phyloP scores from a whole-genome alignment of 2,888 invertebrate species.

The Cerceris rybyensis region DNA sequence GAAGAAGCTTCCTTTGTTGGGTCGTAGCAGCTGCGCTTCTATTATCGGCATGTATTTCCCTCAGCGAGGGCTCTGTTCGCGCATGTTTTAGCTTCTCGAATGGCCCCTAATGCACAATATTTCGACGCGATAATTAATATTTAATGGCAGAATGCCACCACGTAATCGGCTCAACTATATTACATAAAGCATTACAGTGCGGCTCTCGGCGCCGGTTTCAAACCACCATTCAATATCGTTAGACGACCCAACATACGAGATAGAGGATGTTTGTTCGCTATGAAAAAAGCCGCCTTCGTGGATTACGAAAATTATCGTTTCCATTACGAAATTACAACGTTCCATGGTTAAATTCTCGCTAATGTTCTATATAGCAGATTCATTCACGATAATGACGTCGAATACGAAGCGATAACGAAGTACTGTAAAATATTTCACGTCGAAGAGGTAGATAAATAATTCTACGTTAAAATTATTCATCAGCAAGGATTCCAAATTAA shows the following conservation, averaged over 20 bases:
- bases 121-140: slow-evolving; percentile 62
- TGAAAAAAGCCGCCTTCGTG: slow-evolving; percentile 2
- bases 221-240: slow-evolving; percentile 33
- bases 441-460: too few species aligned
- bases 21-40: slow-evolving; percentile 30
- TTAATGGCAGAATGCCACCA: slow-evolving; percentile 55
- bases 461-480: too few species aligned
- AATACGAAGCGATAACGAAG: too few species aligned
- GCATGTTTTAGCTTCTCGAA: slow-evolving; percentile 28
- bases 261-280: slow-evolving; percentile 45
- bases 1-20: slow-evolving; percentile 36
- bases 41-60: slow-evolving; percentile 42
- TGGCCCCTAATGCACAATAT: slow-evolving; percentile 43
- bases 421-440: too few species aligned
- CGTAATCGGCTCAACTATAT: slow-evolving; percentile 66
- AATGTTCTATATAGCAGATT: too few species aligned
- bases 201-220: slow-evolving; percentile 1
- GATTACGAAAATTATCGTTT: slow-evolving; percentile 10
- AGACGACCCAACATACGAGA: slow-evolving; percentile 15
- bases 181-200: slow-evolving; percentile 46
- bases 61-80: neutral
- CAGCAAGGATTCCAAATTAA: too few species aligned
- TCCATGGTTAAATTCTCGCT: neutral
- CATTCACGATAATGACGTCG: too few species aligned
- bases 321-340: neutral